phyloP scores from a whole-genome alignment of 2,888 invertebrate species.

The Limenitis camilla region DNA sequence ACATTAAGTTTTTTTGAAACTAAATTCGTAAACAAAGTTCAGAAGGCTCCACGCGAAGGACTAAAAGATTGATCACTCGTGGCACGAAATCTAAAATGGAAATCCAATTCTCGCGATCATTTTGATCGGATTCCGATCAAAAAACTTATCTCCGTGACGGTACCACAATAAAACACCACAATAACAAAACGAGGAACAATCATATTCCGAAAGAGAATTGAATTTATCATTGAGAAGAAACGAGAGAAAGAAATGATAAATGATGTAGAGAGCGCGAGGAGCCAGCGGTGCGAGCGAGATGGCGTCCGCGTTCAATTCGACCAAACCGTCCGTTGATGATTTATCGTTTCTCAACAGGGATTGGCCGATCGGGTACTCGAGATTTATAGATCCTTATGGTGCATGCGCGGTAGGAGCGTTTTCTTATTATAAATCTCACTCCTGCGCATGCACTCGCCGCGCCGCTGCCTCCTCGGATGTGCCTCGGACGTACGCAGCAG shows the following conservation, averaged over 20 bases:
- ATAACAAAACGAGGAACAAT: slow-evolving; percentile 71
- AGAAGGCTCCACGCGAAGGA: slow-evolving; percentile 20
- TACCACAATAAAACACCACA: slow-evolving; percentile 68
- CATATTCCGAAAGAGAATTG: slow-evolving; percentile 73
- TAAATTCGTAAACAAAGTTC: slow-evolving; percentile 11
- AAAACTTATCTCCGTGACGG: slow-evolving; percentile 69
- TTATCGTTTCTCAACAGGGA: slow-evolving; percentile 73
- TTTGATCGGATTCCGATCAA: slow-evolving; percentile 69
- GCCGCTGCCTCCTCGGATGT: no score
- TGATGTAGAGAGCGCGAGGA: slow-evolving; percentile 49
- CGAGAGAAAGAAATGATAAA: slow-evolving; percentile 72
- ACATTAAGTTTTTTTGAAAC: slow-evolving; percentile 1
- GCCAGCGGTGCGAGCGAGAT: slow-evolving; percentile 54
- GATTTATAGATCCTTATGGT: slow-evolving; percentile 71
- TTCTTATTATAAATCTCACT: slow-evolving; percentile 74
- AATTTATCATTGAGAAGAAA: slow-evolving; percentile 71
- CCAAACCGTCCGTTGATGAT: slow-evolving; percentile 66
- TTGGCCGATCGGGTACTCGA: slow-evolving; percentile 71
- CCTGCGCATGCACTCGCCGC: slow-evolving; percentile 64
- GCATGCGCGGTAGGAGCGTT: slow-evolving; percentile 73
- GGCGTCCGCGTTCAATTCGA: slow-evolving; percentile 49
- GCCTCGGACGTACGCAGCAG: slow-evolving; percentile 56
- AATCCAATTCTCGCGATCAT: slow-evolving; percentile 71
- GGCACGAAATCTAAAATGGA: slow-evolving; percentile 64
- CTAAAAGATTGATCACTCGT: slow-evolving; percentile 59